phyloP scores from a whole-genome alignment of 1,140 invertebrate species.

The Meloidogyne hapla region DNA sequence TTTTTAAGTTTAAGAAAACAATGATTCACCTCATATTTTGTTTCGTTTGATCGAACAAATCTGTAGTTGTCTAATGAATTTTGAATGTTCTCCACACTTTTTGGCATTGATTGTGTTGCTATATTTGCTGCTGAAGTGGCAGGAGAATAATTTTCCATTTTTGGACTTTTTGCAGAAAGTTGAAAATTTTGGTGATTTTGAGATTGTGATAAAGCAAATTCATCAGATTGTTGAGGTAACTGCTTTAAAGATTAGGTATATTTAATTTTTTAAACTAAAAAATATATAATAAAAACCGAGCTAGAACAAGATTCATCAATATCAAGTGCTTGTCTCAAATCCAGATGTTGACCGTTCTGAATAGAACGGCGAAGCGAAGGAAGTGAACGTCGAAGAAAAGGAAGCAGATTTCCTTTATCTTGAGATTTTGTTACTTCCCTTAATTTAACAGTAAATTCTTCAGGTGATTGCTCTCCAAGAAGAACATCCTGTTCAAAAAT shows the following conservation, averaged over 20 bases:
- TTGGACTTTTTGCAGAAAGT: not conserved
- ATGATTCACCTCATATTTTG: not conserved
- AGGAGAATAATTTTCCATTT: not conserved
- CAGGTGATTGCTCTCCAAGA: constrained; percentile 8
- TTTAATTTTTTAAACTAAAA: too few relatives aligned
- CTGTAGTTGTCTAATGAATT: not conserved
- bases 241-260: not conserved
- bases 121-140: not conserved
- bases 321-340: constrained; percentile 17
- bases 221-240: not conserved
- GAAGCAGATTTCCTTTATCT: constrained; percentile 26
- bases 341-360: constrained; percentile 11
- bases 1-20: too few relatives aligned
- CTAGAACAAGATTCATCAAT: not conserved
- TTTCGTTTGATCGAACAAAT: not conserved
- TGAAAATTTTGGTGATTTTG: not conserved
- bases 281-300: not conserved
- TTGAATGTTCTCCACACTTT: not conserved
- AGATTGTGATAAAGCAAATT: not conserved
- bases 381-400: constrained; percentile 17
- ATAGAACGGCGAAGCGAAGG: constrained; percentile 17
- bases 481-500: constrained; percentile 12
- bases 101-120: not conserved
- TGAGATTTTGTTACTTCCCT: constrained; percentile 9
- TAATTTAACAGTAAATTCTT: constrained; percentile 19